These are phyloP conservation scores for Halocynthia roretzi DNA, from an alignment of 23 tunicate genomes.

Conservation along the genomic window DNA sequence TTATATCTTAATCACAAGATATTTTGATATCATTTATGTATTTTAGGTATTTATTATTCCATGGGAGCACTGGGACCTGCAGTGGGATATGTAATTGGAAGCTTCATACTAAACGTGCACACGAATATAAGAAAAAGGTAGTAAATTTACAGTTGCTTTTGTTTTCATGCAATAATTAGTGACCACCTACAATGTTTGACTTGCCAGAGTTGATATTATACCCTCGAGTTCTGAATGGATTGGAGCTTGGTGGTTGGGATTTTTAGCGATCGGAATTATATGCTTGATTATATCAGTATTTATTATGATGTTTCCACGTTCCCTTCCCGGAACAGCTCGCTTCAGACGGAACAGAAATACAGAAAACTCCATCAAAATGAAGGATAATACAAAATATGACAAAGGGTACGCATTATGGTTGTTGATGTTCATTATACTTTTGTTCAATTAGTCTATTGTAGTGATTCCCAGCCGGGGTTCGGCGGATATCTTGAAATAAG, in stretches of 20 bases:
- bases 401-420: too few species aligned
- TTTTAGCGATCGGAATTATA: slow-evolving; percentile 11
- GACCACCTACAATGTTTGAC: background rate
- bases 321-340: slow-evolving; percentile 23
- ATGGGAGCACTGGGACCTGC: slow-evolving; percentile 33
- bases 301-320: slow-evolving; percentile 10
- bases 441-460: too few species aligned
- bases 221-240: slow-evolving; percentile 5
- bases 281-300: background rate
- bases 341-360: slow-evolving; percentile 16
- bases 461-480: too few species aligned
- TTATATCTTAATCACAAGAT: background rate
- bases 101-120: slow-evolving; percentile 24
- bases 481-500: too few species aligned
- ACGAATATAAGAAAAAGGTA: slow-evolving; percentile 22
- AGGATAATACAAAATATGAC: too few species aligned
- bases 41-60: slow-evolving; percentile 26
- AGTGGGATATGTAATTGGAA: slow-evolving; percentile 17
- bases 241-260: slow-evolving; percentile 36
- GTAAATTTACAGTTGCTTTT: background rate
- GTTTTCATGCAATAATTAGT: background rate
- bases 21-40: too few species aligned
- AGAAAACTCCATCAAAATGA: background rate
- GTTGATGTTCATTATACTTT: too few species aligned
- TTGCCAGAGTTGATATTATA: background rate